Evolutionary conservation across 2,797 vertebrate species (phyloP), one percentile per base, ranked within the genome.

Genomic region (Menidia menidia): DNA sequence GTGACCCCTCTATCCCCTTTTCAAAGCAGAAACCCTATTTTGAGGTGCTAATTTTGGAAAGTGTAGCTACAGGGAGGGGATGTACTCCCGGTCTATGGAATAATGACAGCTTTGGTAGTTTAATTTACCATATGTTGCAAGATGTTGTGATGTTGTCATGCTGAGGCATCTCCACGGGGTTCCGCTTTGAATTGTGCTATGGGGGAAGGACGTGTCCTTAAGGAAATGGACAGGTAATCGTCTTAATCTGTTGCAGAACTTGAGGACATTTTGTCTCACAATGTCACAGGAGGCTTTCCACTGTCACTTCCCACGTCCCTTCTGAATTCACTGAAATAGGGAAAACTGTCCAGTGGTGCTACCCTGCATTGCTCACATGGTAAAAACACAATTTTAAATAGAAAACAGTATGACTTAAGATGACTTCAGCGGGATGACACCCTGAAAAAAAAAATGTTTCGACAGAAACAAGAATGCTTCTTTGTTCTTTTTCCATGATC

Each of bases 121-220:
- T 88, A 86, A 91, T 93, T 91, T 87, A 68, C 73, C 77, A 87
- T 75, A 87, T 85, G 85, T 89, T 88, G 88, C 72, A 53, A 48
- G 50, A 16, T 73, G 56, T 54, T 75, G 54, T 65, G 39, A 77
- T 59, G 78, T 72, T 80, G 80, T 89, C 88, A 70, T 57, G 77
- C 61, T 76, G 80, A 75, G 78, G 65, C 33, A 51, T 72, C 84
- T 73, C 75, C 62, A 30, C 55, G 42, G 80, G 84, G 73, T 59
- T 61, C 25, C 11, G 3, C 8, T 35, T 56, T 75, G 64, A 61
- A 57, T 77, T 68, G 64, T 67, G 69, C 64, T 30, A 39, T 33
- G 55, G 33, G 76, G 44, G 15, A 63, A 64, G 12, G 13, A 75
- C 54, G 75, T 61, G 56, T 80, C 62, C 55, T 50, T 35, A 3